phyloP scores from a whole-genome alignment of 2,797 vertebrate species.

The Monodelphis domestica region DNA sequence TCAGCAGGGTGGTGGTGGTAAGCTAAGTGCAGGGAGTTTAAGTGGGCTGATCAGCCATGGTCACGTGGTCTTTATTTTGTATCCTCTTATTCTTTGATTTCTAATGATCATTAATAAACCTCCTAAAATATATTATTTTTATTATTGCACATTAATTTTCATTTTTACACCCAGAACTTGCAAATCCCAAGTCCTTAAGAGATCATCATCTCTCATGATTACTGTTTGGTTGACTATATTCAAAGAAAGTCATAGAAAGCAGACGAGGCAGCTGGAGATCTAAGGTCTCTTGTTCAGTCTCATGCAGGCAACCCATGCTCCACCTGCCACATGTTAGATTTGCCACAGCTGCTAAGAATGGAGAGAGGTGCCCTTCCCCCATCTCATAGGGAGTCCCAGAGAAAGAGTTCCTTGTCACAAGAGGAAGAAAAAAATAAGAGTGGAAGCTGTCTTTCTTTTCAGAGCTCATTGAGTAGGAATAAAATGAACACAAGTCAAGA shows the following conservation, averaged over 20 bases:
- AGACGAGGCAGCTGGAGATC: background rate
- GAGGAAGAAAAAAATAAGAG: background rate
- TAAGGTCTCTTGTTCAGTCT: background rate
- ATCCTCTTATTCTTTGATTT: too few species aligned
- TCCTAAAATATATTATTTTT: too few species aligned
- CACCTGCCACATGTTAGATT: background rate
- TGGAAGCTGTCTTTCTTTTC: background rate
- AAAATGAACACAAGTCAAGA: too few species aligned
- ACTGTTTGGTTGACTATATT: background rate
- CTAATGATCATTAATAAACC: too few species aligned
- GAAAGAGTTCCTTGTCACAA: background rate
- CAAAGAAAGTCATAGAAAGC: background rate
- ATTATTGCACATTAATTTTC: too few species aligned
- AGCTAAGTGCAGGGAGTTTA: too few species aligned
- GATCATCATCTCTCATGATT: background rate
- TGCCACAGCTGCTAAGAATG: background rate
- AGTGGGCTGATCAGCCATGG: too few species aligned
- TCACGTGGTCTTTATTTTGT: too few species aligned
- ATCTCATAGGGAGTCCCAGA: too few species aligned
- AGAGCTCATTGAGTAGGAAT: background rate
- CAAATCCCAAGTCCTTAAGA: background rate
- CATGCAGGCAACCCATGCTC: background rate
- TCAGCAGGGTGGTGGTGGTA: too few species aligned
- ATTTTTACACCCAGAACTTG: too few species aligned
- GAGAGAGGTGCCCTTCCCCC: background rate